These are phyloP conservation scores for Papilio glaucus DNA, from an alignment of 1,140 invertebrate species.

Conservation along the genomic window DNA sequence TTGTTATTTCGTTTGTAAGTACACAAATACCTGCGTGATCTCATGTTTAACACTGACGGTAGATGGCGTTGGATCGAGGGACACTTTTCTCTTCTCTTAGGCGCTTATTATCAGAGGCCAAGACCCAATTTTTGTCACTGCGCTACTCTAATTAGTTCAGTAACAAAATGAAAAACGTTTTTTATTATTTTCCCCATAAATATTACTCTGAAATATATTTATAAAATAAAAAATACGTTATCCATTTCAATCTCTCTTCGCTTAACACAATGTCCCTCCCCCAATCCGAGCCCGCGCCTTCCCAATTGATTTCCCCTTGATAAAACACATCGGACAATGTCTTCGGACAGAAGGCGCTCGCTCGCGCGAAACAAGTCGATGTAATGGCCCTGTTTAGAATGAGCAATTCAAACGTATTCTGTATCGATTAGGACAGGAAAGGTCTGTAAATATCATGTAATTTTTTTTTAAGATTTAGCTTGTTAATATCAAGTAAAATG, in stretches of 20 bases:
- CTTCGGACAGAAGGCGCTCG: constrained; percentile 21
- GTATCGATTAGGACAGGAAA: constrained; percentile 17
- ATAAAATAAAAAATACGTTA: background rate
- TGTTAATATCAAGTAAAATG: background rate
- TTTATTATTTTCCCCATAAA: no score
- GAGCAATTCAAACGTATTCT: background rate
- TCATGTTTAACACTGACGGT: no score
- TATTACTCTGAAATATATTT: no score
- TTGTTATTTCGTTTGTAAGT: no score
- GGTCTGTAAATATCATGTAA: background rate
- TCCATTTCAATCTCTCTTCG: background rate
- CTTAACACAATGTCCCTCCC: background rate
- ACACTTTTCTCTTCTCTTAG: no score
- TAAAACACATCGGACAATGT: constrained; percentile 30
- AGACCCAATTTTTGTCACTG: no score
- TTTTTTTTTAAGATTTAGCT: background rate
- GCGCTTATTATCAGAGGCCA: no score
- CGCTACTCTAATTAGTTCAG: no score
- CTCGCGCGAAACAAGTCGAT: constrained; percentile 20
- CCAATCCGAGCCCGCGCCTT: background rate
- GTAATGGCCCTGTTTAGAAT: constrained; percentile 16
- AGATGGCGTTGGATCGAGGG: no score
- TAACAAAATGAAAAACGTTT: no score
- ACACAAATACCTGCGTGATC: no score
- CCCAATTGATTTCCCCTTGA: constrained; percentile 27